Conservation (phyloP, 2,113 vertebrate species). For the Dascyllus trimaculatus region DNA sequence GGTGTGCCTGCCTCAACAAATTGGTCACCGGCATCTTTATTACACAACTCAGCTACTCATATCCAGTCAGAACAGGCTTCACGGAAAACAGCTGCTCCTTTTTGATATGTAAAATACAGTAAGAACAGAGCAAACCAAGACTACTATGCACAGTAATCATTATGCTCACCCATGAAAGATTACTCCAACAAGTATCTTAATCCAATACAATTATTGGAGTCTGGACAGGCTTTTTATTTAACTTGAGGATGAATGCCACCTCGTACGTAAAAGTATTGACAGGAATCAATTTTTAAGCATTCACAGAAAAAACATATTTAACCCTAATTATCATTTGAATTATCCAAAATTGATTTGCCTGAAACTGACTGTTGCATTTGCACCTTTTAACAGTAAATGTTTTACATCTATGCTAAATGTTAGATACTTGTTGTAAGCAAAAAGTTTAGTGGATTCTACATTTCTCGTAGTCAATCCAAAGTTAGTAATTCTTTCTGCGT, state of each 20-base stretch:
- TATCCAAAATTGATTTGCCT: neutral
- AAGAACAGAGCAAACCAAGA: conserved; percentile 4
- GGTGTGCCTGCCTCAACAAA: conserved; percentile 32
- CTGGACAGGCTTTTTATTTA: neutral
- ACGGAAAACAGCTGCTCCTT: conserved; percentile 18
- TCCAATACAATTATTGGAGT: neutral
- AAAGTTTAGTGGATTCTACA: no score
- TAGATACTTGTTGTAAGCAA: neutral
- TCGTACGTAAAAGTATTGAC: neutral
- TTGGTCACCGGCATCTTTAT: conserved; percentile 27
- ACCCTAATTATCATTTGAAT: neutral
- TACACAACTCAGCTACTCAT: conserved; percentile 43
- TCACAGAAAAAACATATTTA: neutral
- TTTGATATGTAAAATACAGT: conserved; percentile 9
- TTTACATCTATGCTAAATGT: neutral
- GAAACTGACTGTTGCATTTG: neutral
- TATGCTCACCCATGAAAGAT: neutral
- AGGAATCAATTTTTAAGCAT: neutral
- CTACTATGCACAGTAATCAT: neutral
- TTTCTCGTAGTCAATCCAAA: no score
- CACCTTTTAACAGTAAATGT: neutral
- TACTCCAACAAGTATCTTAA: conserved; percentile 3
- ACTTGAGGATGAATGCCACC: neutral
- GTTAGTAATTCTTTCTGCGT: no score
- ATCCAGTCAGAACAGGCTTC: conserved; percentile 48